Evolutionary conservation across 2,888 invertebrate species (phyloP), one percentile per base, ranked within the genome.

Genomic region (Agelastica alni): DNA sequence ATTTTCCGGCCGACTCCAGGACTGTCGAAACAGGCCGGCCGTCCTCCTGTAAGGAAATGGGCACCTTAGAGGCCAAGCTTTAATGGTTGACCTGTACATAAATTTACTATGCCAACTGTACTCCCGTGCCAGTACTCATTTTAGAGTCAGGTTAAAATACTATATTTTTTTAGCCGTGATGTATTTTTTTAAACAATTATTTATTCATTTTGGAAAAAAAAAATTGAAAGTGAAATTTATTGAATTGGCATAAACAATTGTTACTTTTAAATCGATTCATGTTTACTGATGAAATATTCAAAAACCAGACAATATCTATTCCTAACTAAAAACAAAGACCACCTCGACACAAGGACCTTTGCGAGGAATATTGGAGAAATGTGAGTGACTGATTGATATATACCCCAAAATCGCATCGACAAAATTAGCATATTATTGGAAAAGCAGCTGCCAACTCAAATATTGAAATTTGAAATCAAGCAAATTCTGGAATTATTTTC

Each of bases 401-500:
- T 39, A 39, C 37, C 37, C 65, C 59, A 46, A 64, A 69, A 67
- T 68, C 64, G 67, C 65, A 57, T 63, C 55, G 52, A 55, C 55
- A 52, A 59, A 66, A 70, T 70, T 70, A 68, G 64, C 70, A 70
- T 70, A 68, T 69, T 70, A 70, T 70, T 69, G 68, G 59, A 66
- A 64, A 55, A 56, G 64, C 66, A 66, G 65, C 61, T 65, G 66
- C 54, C 54, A 56, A 32, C 52, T 60, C 61, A 65, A 65, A 67
- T 64, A 64, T 65, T 62, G 63, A 56, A 54, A 37, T 57, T 53
- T 54, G 34, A 37, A 60, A 62, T 61, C 58, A 60, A 47, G 51
- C 44, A 43, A 58, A 59, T 55, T 58, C 54, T 31, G 20, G 56
- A 61, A 58, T 60, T 56, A 59, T 61, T 59, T 59, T 54, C 53